Percentiles rank a stretch among this genome's conserved stretches.
phyloP scores from a whole-genome alignment of 2,797 vertebrate genomes.

The Malacoraja senta region DNA sequence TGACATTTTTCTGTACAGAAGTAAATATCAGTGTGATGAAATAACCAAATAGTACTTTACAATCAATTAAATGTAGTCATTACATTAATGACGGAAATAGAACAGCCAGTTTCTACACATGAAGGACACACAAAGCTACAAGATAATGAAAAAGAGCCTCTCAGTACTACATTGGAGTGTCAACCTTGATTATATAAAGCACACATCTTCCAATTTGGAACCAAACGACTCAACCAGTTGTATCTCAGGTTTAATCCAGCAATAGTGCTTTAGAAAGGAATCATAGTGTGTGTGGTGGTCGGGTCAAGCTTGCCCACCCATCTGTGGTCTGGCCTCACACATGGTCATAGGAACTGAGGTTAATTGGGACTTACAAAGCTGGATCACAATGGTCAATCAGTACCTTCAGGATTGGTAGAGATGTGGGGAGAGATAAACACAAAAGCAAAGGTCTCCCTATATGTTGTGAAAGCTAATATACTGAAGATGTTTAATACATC shows the following conservation, averaged over 20 bases:
- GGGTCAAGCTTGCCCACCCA: background rate
- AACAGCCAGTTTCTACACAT: no score
- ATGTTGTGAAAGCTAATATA: no score
- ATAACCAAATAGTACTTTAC: background rate
- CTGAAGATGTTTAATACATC: no score
- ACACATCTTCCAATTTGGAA: background rate
- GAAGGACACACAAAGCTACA: no score
- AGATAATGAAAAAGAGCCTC: no score
- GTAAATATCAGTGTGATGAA: slow-evolving; percentile 9
- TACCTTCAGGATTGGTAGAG: no score
- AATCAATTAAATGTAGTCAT: no score
- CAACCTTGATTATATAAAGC: no score
- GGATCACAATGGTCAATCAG: no score
- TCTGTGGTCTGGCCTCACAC: background rate
- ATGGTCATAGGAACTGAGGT: background rate
- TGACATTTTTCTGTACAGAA: slow-evolving; percentile 54
- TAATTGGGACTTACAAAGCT: background rate
- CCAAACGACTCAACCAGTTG: background rate
- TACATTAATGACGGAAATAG: no score
- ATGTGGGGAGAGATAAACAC: background rate
- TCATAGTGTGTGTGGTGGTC: no score
- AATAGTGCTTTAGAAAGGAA: background rate
- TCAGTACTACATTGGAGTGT: no score
- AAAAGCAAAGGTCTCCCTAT: background rate
- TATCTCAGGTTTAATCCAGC: background rate